Percentiles rank a stretch among this genome's conserved stretches.
These are phyloP conservation scores for Silurus asotus DNA, from an alignment of 2,113 vertebrate genomes.

Conservation along the genomic window DNA sequence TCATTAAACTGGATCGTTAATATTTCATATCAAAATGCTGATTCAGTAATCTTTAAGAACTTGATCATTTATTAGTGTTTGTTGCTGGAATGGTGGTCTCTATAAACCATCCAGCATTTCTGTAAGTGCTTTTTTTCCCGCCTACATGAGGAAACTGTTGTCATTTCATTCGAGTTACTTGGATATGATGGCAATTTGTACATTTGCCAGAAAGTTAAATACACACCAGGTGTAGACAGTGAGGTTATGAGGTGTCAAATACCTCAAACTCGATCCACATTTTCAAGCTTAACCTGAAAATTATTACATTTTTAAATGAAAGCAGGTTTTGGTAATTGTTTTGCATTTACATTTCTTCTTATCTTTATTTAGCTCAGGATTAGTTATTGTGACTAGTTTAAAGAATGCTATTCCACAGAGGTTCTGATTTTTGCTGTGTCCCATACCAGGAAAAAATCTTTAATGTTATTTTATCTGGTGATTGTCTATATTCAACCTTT, in stretches of 20 bases:
- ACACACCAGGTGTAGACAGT: not conserved
- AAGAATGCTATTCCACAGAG: not conserved
- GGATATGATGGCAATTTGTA: not conserved
- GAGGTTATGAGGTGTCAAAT: not conserved
- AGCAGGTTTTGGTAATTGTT: not conserved
- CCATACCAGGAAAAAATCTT: not conserved
- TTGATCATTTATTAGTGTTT: not conserved
- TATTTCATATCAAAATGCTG: not conserved
- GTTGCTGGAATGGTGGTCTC: not conserved
- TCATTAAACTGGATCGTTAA: not conserved
- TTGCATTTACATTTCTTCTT: not conserved
- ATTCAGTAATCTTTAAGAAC: not conserved
- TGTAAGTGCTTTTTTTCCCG: not conserved
- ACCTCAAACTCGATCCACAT: not conserved
- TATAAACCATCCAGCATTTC: not conserved
- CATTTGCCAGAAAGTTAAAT: not conserved
- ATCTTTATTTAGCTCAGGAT: not conserved
- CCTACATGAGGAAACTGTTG: no score
- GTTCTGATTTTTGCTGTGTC: not conserved
- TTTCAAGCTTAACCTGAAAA: not conserved
- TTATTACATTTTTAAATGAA: not conserved
- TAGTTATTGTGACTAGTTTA: not conserved
- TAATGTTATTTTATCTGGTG: not conserved
- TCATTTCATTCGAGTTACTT: not conserved
- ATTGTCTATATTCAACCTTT: not conserved